Evolutionary conservation across 1,140 invertebrate species (phyloP), one percentile per base, ranked within the genome.

Genomic region (Orchestia grillus): DNA sequence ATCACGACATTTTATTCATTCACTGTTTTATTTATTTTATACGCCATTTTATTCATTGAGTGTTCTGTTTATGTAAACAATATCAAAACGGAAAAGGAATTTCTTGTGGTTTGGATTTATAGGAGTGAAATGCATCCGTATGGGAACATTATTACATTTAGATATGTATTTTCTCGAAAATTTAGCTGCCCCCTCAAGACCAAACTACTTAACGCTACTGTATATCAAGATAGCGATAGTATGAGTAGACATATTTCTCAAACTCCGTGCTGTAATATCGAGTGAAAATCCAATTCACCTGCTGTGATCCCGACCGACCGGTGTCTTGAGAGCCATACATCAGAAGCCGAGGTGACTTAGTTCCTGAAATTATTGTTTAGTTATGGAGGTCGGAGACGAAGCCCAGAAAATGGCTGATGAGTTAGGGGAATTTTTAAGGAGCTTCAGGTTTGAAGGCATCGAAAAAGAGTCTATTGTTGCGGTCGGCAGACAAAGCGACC

Each of bases 301-400:
- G 11, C 1, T 77, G 15, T 15, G 11, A 77, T 36, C 62, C 28
- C 1, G 28, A 77, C 62, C 28, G 11, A 23, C 62, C 28, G 28
- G 11, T n/a, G n/a, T 23, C 88, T 28, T 90, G 41, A 41, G 88
- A 41, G 28, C 41, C 88, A 42, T 90, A 42, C 88, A 90, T 90
- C 88, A 90, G 28, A 42, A 28, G 11, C 28, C 15, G 11, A 77
- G 62, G 28, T 77, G 62, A 77, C 62, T 77, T 77, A 77, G 62
- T 77, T 77, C 62, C 62, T 77, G 62, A 77, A 77, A 77, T 77
- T 77, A 77, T 90, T 90, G n/a, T 90, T 90, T 44, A 90, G 88
- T 90, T 90, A 90, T 90, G 88, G 88, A 90, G n/a, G 88, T 44
- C 43, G 88, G 43, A n/a, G 41, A 87, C 8, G 87, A 87, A 87